Evolutionary conservation across 2,797 vertebrate genomes (phyloP), one percentile per base, ranked within the genome.

Genomic region (Notolepis coatsorum): DNA sequence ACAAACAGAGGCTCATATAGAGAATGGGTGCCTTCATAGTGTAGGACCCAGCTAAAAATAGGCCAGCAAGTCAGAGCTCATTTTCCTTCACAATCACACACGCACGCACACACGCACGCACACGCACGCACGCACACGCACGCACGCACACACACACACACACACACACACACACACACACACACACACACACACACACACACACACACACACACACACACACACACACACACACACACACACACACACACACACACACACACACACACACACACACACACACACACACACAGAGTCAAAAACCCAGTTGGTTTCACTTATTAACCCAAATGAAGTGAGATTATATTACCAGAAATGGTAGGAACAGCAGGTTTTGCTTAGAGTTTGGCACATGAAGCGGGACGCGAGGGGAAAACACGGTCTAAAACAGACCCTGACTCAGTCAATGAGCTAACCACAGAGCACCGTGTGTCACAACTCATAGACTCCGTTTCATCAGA

Each of bases 361-460:
- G 73, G 65, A 91, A 86, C 88, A 89, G 76, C 76, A 80, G 84
- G 80, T 84, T 88, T 77, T 78, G 78, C 83, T 91, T 88, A 90
- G 73, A 63, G 70, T 52, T 58, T 86, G 84, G 81, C 85, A 75
- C 66, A 81, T 49, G 39, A 37, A 69, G 59, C 73, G 76, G 64
- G 65, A 81, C 69, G 25, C 58, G 18, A n/a, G 63, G 73, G 60
- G 24, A 59, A 68, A 71, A 66, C 6, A 39, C 33, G 68, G 61
- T 61, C 67, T 78, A 79, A 87, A 51, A 76, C 79, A 82, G 80
- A 77, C 78, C 77, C 52, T 71, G 72, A 84, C 41, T 71, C 70
- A 75, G 80, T 76, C 66, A 80, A 73, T 65, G 82, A 85, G 69
- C 74, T 59, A 78, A 85, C 31, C 83, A 81, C 77, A 84, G 71